Percentiles rank a stretch among this genome's conserved stretches.
phyloP scores from a whole-genome alignment of 2,888 invertebrate species.

The Eurytoma adleriae region DNA sequence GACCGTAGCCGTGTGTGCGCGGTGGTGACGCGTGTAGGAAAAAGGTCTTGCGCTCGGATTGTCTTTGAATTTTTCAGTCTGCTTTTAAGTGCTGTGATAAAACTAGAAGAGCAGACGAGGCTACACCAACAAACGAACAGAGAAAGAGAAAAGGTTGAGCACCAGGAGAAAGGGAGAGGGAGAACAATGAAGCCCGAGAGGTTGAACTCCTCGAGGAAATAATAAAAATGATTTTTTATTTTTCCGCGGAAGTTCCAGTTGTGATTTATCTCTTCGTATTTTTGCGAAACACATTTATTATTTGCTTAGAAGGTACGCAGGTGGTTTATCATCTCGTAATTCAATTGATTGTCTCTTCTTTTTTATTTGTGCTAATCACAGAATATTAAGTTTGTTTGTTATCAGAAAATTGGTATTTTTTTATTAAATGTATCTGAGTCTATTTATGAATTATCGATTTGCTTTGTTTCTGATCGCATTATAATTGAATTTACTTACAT shows the following conservation, averaged over 20 bases:
- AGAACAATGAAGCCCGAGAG: background rate
- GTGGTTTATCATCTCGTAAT: too few relatives aligned
- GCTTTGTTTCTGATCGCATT: background rate
- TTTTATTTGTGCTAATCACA: too few relatives aligned
- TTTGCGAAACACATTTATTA: background rate
- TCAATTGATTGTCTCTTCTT: too few relatives aligned
- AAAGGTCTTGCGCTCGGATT: conserved; percentile 48
- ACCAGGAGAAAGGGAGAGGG: background rate
- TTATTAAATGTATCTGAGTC: background rate
- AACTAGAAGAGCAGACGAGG: conserved; percentile 37
- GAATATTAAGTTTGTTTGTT: too few relatives aligned
- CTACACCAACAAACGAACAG: conserved; percentile 2
- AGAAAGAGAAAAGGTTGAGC: background rate
- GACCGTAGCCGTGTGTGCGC: conserved; percentile 13
- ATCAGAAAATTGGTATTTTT: background rate
- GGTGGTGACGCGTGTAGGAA: background rate
- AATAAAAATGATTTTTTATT: conserved; percentile 41
- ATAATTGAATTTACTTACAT: background rate
- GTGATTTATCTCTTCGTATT: background rate
- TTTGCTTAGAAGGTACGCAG: too few relatives aligned
- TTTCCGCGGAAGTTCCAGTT: background rate
- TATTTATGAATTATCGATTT: background rate
- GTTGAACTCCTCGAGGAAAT: conserved; percentile 12
- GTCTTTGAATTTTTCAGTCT: conserved; percentile 55
- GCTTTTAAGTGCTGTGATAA: conserved; percentile 54